Evolutionary conservation across 2,113 vertebrate genomes (phyloP).

Genomic region (Nannobrachium achirus): DNA sequence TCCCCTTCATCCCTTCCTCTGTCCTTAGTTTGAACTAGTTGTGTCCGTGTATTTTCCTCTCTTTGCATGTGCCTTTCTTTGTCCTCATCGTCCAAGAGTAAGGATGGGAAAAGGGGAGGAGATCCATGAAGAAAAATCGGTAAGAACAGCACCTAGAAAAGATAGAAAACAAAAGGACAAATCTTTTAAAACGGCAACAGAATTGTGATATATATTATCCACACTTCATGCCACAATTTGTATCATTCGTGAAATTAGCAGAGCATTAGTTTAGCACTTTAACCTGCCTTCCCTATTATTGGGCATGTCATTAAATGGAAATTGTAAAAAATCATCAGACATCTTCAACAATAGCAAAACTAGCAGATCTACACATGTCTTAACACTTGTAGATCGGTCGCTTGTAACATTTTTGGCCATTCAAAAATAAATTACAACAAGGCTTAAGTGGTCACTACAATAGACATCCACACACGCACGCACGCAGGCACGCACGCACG

Average conservation of each 20-base stretch:
- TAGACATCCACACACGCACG: conserved; percentile 4
- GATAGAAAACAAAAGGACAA: conserved; percentile 33
- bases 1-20: conserved; percentile 21
- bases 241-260: conserved; percentile 46
- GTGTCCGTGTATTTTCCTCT: conserved; percentile 1
- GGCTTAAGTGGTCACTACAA: conserved; percentile 15
- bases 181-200: conserved; percentile 49
- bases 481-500: conserved; percentile 5
- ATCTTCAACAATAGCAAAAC: too few relatives aligned
- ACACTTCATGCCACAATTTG: conserved; percentile 30
- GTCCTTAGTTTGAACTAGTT: conserved; percentile 13
- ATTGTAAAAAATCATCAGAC: too few relatives aligned
- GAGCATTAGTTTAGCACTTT: conserved; percentile 34
- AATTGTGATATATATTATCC: conserved; percentile 35
- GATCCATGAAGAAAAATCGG: conserved; percentile 50
- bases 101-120: conserved; percentile 47
- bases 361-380: too few relatives aligned
- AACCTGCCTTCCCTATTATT: too few relatives aligned
- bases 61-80: conserved; percentile 37
- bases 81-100: conserved; percentile 38
- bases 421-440: too few relatives aligned
- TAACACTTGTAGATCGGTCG: too few relatives aligned
- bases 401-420: too few relatives aligned
- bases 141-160: conserved; percentile 61
- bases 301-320: too few relatives aligned